Percentiles rank a stretch among this genome's conserved stretches.
Conservation (phyloP, 2,888 invertebrate genomes). For the Idaea biselata region DNA sequence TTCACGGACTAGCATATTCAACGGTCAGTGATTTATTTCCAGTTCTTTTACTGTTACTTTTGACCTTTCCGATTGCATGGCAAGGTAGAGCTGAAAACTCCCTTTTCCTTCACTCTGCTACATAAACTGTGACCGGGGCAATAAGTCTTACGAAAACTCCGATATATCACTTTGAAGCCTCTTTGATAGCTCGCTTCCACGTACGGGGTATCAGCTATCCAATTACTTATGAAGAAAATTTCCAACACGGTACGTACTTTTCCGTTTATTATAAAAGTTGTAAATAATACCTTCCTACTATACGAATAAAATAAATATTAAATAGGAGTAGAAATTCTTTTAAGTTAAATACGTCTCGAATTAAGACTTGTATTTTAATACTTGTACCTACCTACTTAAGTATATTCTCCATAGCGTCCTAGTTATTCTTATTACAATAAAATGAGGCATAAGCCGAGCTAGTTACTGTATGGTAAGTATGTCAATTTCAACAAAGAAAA, state of each 20-base stretch:
- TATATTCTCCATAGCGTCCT: too few species aligned
- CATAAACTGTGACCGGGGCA: constrained; percentile 52
- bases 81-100: constrained; percentile 12
- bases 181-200: constrained; percentile 58
- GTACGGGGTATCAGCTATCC: constrained; percentile 20
- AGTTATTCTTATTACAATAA: background rate
- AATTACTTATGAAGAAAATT: constrained; percentile 14
- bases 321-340: background rate
- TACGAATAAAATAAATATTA: background rate
- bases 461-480: background rate
- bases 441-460: background rate
- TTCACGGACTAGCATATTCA: background rate
- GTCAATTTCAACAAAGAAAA: background rate
- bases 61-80: background rate
- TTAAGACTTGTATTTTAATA: too few species aligned
- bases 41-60: background rate
- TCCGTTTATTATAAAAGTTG: background rate
- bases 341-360: too few species aligned
- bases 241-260: constrained; percentile 24
- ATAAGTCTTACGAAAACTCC: constrained; percentile 64
- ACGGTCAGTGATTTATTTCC: background rate
- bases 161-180: constrained; percentile 67
- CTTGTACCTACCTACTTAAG: too few species aligned
- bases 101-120: constrained; percentile 40
- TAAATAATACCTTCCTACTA: background rate